Percentiles rank a stretch among this genome's conserved stretches.
Evolutionary conservation across 2,888 invertebrate genomes (phyloP).

Genomic region (Elgonia sp.): DNA sequence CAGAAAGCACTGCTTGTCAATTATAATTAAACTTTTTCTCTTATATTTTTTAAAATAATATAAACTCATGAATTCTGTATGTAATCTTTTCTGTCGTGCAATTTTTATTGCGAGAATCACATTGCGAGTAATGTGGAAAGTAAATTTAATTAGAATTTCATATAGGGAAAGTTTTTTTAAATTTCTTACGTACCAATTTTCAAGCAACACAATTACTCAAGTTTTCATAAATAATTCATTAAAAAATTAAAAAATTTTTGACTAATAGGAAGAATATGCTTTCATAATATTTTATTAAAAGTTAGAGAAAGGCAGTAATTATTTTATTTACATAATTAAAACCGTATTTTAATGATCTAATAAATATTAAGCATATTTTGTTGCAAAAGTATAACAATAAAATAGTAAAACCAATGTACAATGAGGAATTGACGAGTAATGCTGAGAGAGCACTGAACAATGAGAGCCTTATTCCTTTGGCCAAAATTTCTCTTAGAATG

Average conservation of each 20-base stretch:
- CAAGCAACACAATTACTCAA: slow-evolving; percentile 14
- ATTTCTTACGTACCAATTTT: neutral
- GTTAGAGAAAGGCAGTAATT: no score
- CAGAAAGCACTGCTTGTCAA: neutral
- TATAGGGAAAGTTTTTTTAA: neutral
- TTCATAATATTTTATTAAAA: neutral
- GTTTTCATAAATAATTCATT: neutral
- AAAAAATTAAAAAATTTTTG: neutral
- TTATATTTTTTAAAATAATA: slow-evolving; percentile 16
- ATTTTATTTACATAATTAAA: no score
- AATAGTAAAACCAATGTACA: slow-evolving; percentile 46
- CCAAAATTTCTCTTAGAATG: slow-evolving; percentile 70
- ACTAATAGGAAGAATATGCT: neutral
- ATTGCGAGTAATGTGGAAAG: neutral
- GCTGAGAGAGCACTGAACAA: slow-evolving; percentile 60
- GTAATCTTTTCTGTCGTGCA: slow-evolving; percentile 28
- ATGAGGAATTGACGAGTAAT: slow-evolving; percentile 60
- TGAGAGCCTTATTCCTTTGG: slow-evolving; percentile 59
- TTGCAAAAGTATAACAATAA: slow-evolving; percentile 13
- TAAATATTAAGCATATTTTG: slow-evolving; percentile 27
- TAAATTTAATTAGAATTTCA: slow-evolving; percentile 34
- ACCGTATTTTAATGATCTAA: neutral
- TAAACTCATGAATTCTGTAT: slow-evolving; percentile 39
- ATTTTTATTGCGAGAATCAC: slow-evolving; percentile 36
- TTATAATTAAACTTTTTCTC: slow-evolving; percentile 8